These are phyloP conservation scores for Callopanchax toddi DNA, from an alignment of 2,113 vertebrate genomes.

Conservation along the genomic window DNA sequence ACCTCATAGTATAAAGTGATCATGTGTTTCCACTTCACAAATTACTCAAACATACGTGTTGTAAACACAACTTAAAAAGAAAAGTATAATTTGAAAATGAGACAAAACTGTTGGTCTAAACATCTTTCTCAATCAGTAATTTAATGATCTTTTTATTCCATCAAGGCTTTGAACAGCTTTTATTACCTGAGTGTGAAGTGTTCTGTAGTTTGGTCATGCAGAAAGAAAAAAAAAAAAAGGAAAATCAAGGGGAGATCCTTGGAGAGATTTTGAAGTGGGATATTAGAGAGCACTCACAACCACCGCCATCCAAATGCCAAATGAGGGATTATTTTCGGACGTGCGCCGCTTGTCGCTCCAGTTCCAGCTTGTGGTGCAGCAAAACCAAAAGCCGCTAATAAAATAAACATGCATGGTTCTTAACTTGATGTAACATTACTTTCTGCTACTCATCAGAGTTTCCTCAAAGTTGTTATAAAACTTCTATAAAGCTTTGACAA, in stretches of 20 bases:
- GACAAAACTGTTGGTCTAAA: no score
- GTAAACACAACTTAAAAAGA: no score
- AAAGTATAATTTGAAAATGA: no score
- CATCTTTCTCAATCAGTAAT: no score
- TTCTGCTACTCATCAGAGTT: neutral
- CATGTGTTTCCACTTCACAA: neutral
- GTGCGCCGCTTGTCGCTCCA: neutral
- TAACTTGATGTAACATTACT: neutral
- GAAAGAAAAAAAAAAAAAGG: neutral
- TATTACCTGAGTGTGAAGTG: neutral
- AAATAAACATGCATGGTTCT: conserved; percentile 2
- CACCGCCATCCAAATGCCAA: neutral
- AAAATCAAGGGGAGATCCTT: neutral
- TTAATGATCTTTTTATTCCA: neutral
- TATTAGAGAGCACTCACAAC: conserved; percentile 1
- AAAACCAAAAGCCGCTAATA: conserved; percentile 10
- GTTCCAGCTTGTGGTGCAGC: neutral
- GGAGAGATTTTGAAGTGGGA: conserved; percentile 1
- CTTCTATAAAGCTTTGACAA: neutral
- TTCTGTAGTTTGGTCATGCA: neutral
- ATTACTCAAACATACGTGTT: no score
- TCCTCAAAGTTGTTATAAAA: conserved; percentile 4
- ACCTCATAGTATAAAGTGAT: no score
- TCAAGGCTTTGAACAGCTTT: neutral
- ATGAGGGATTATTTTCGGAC: conserved; percentile 2